Percentiles rank a stretch among this genome's conserved stretches.
Evolutionary conservation across 1,140 invertebrate genomes (phyloP).

Genomic region (Bradysia coprophila): DNA sequence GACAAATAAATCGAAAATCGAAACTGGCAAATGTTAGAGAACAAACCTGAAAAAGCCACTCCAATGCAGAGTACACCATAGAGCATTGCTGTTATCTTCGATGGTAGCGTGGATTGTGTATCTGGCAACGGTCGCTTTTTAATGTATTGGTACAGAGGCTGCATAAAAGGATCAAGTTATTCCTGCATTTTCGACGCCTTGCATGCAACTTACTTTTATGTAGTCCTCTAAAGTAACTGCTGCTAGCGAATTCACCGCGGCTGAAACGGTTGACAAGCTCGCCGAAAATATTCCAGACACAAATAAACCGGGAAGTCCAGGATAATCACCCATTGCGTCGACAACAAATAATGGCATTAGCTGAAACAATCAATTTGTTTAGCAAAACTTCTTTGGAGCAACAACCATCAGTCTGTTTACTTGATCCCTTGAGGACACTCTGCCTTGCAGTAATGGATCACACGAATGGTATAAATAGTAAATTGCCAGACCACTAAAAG

Average conservation of each 20-base stretch:
- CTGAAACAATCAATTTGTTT: no score
- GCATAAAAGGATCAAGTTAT: conserved; percentile 6
- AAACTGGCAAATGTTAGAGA: neutral
- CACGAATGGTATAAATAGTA: conserved; percentile 56
- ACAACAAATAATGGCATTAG: conserved; percentile 63
- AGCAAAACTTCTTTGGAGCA: neutral
- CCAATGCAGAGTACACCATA: conserved; percentile 50
- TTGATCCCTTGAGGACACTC: conserved; percentile 32
- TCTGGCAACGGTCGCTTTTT: conserved; percentile 9
- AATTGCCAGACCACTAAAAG: conserved; percentile 59
- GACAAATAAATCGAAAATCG: neutral
- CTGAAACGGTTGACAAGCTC: conserved; percentile 67
- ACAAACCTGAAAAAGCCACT: conserved; percentile 45
- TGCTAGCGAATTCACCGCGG: conserved; percentile 61
- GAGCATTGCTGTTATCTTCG: conserved; percentile 41
- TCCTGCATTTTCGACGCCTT: neutral
- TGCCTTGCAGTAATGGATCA: conserved; percentile 41
- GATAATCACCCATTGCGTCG: conserved; percentile 43
- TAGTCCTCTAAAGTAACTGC: conserved; percentile 75
- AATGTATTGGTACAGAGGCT: conserved; percentile 20
- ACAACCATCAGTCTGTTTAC: conserved; percentile 8
- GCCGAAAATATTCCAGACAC: conserved; percentile 70
- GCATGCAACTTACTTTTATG: conserved; percentile 26
- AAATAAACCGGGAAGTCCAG: conserved; percentile 62
- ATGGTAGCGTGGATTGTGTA: conserved; percentile 20